Evolutionary conservation across 2,797 vertebrate species (phyloP), one percentile per base, ranked within the genome.

Genomic region (Hybognathus amarus): DNA sequence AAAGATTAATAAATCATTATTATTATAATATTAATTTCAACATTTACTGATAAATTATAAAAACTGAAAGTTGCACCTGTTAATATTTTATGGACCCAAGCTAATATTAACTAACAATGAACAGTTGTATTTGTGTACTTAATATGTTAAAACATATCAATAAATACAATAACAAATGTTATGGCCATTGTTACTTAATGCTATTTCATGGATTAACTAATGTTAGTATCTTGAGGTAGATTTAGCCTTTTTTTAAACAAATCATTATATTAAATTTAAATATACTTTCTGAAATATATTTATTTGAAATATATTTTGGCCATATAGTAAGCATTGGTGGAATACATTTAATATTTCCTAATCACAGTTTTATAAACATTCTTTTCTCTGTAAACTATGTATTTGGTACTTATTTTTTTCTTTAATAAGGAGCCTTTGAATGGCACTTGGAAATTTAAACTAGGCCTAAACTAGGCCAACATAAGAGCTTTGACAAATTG

Each of bases 361-460:
- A 68, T 24, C 27, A 64, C 68, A 79, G 66, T 59, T 75, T 76
- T 38, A 30, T 22, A 24, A 80, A 61, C 66, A 70, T 40, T 40
- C 10, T 47, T 27, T 9, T 63, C 47, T 63, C 67, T 47, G 79
- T 18, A 24, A 73, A 22, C 52, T 27, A 54, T 68, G 47, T 13
- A 77, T 78, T 78, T 74, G 83, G 56, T 42, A 59, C 40, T 40
- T 40, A 24, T 40, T 77, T 66, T n/a, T 71, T 47, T 30, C 40
- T 38, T 59, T 20, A 64, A 83, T 38, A 24, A 30, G 38, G 1
- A 74, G 38, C 18, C 30, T 84, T 82, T 76, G 20, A 87, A 59
- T 73, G 68, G 61, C 71, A 64, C 80, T 83, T 68, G 47, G 77
- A 77, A 80, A 36, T 67, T 27, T 61, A 79, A 76, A 54, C 33